Conservation (phyloP, 1,140 invertebrate species). For the Arion vulgaris region DNA sequence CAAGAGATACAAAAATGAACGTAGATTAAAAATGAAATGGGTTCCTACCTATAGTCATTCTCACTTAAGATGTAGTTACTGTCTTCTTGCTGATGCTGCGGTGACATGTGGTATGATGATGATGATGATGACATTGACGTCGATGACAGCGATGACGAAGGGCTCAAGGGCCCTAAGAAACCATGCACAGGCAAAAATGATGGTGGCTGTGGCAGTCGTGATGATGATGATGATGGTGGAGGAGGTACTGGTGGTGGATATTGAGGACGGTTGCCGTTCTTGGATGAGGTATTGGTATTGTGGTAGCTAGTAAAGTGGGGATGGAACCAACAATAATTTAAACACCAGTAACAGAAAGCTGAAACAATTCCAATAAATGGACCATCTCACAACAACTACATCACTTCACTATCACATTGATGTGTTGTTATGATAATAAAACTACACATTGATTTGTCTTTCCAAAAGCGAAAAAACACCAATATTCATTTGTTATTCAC, state of each 20-base stretch:
- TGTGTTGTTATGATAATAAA: too few species aligned
- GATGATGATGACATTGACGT: background rate
- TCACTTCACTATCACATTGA: too few species aligned
- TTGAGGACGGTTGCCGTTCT: background rate
- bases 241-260: background rate
- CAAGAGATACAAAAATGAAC: too few species aligned
- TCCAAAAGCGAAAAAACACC: too few species aligned
- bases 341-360: too few species aligned
- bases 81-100: background rate
- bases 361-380: too few species aligned
- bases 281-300: background rate
- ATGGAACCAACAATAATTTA: background rate
- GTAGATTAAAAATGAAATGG: too few species aligned
- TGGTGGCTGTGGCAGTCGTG: constrained; percentile 23
- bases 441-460: too few species aligned
- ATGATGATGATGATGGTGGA: background rate
- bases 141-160: constrained; percentile 12
- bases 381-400: too few species aligned
- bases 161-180: background rate
- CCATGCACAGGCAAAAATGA: constrained; percentile 27
- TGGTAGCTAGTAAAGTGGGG: background rate
- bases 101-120: background rate
- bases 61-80: constrained; percentile 27
- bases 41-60: constrained; percentile 30
- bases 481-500: too few species aligned